A percentile compares a stretch with the other conserved stretches of the same genome.
These are phyloP conservation scores for Drosophila limbata DNA, from an alignment of 2,888 invertebrate species.

Conservation along the genomic window DNA sequence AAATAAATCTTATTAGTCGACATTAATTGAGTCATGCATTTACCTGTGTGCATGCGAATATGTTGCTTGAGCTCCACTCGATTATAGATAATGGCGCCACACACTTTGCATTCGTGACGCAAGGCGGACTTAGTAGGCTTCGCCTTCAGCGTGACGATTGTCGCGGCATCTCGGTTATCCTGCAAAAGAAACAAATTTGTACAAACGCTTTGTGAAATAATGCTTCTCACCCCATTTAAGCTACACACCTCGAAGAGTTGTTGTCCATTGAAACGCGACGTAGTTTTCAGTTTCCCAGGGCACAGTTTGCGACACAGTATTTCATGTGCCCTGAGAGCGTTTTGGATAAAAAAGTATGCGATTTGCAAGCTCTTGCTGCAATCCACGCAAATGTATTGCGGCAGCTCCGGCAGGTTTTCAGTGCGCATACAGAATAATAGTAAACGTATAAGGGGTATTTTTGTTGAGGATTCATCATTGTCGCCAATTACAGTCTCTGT, in stretches of 20 bases:
- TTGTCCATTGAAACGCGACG: slow-evolving; percentile 33
- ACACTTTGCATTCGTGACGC: slow-evolving; percentile 80
- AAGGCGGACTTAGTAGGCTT: slow-evolving; percentile 28
- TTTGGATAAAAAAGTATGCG: slow-evolving; percentile 77
- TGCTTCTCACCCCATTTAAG: no score
- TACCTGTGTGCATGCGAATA: slow-evolving; percentile 78
- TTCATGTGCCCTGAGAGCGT: slow-evolving; percentile 77
- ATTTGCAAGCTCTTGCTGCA: slow-evolving; percentile 78
- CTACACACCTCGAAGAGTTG: slow-evolving; percentile 42
- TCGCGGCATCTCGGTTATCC: slow-evolving; percentile 4
- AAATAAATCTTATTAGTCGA: background rate
- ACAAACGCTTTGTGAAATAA: background rate
- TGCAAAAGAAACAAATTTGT: slow-evolving; percentile 19
- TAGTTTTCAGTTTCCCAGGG: slow-evolving; percentile 36
- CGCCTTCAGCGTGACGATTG: background rate
- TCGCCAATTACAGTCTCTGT: slow-evolving; percentile 46
- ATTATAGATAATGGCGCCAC: slow-evolving; percentile 68
- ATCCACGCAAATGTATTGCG: slow-evolving; percentile 74
- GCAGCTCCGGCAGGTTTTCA: slow-evolving; percentile 68
- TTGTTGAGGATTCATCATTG: slow-evolving; percentile 22
- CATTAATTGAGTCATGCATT: background rate
- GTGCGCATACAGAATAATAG: slow-evolving; percentile 70
- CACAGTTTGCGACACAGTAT: slow-evolving; percentile 69
- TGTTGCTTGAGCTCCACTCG: slow-evolving; percentile 77
- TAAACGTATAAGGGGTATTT: slow-evolving; percentile 72